Evolutionary conservation across 2,888 invertebrate species (phyloP).

Genomic region (Agonopterix alstromeriana): DNA sequence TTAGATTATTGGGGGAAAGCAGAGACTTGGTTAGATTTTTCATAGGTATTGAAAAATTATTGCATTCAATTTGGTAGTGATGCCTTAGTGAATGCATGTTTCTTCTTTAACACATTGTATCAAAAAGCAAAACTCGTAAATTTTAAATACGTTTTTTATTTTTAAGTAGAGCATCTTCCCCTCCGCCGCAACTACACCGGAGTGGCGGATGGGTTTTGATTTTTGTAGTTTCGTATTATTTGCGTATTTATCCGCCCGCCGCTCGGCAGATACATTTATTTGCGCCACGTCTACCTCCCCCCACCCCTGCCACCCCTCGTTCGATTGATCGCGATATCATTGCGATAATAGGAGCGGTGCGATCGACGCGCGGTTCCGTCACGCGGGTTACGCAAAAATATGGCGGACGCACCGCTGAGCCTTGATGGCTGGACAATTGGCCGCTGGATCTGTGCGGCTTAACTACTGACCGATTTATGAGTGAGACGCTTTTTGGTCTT

Average conservation of each 20-base stretch:
- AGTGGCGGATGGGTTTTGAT: slow-evolving; percentile 76
- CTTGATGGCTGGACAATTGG: slow-evolving; percentile 29
- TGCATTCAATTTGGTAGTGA: too few species aligned
- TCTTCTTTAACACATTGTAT: not conserved
- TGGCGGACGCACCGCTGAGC: slow-evolving; percentile 30
- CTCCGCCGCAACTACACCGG: slow-evolving; percentile 38
- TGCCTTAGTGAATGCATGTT: too few species aligned
- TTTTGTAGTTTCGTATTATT: slow-evolving; percentile 78
- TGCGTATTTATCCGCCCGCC: slow-evolving; percentile 75
- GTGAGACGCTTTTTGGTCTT: not conserved
- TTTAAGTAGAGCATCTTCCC: slow-evolving; percentile 39
- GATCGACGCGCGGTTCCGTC: slow-evolving; percentile 51
- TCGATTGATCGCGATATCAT: slow-evolving; percentile 77
- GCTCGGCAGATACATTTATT: slow-evolving; percentile 74
- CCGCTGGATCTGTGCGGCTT: slow-evolving; percentile 20
- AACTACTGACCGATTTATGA: slow-evolving; percentile 7
- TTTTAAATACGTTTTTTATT: not conserved
- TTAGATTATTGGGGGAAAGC: too few species aligned
- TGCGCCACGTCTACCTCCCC: slow-evolving; percentile 42
- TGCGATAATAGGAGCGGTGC: slow-evolving; percentile 69
- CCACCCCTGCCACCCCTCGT: slow-evolving; percentile 22
- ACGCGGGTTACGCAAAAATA: slow-evolving; percentile 46
- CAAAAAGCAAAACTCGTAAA: not conserved
- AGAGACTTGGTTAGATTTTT: too few species aligned
- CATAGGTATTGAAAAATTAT: too few species aligned